phyloP scores from a whole-genome alignment of 2,888 invertebrate genomes.

The Busseola fusca region DNA sequence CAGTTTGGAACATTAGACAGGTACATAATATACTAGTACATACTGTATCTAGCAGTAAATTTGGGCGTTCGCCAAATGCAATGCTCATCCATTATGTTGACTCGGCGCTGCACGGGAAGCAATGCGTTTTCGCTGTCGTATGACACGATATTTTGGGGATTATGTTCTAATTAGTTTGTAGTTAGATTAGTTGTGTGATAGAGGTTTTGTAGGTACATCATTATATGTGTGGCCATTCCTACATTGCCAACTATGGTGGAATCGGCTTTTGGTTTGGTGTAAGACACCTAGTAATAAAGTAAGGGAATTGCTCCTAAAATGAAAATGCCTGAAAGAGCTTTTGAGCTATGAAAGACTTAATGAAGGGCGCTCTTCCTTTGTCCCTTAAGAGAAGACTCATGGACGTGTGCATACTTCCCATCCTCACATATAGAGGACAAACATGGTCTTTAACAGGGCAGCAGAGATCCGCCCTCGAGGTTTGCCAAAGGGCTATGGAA shows the following conservation, averaged over 20 bases:
- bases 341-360: too few relatives aligned
- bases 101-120: slow-evolving; percentile 81
- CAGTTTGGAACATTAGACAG: slow-evolving; percentile 60
- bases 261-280: neutral
- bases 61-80: slow-evolving; percentile 88
- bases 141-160: slow-evolving; percentile 34
- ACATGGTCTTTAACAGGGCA: too few relatives aligned
- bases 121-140: slow-evolving; percentile 67
- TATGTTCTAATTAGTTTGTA: neutral
- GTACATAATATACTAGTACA: slow-evolving; percentile 61
- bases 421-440: too few relatives aligned
- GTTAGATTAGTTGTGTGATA: neutral
- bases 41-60: slow-evolving; percentile 86
- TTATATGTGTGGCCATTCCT: neutral
- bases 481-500: too few relatives aligned
- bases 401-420: too few relatives aligned
- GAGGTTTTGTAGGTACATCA: neutral
- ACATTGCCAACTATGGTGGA: neutral
- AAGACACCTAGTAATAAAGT: too few relatives aligned
- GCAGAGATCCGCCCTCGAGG: too few relatives aligned
- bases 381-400: too few relatives aligned
- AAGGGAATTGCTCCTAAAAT: too few relatives aligned
- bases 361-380: too few relatives aligned
- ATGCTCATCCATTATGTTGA: slow-evolving; percentile 88
- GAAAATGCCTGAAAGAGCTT: too few relatives aligned